Evolutionary conservation across 1,140 invertebrate species (phyloP), one percentile per base, ranked within the genome.

Genomic region (Cherax destructor): DNA sequence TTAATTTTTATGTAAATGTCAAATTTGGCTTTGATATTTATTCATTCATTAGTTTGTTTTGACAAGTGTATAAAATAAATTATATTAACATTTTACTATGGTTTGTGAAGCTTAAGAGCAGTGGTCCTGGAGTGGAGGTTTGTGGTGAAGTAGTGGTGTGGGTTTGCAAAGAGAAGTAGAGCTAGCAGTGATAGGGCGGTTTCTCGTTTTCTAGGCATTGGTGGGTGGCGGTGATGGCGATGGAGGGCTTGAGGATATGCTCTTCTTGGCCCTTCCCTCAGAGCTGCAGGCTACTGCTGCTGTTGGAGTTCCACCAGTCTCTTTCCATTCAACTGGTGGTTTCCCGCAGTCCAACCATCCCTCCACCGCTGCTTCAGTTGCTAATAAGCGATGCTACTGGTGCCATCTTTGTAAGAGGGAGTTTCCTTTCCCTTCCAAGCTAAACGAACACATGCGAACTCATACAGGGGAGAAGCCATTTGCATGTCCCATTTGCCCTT

Each of bases 391-490:
- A 41, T 91, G 88, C 56, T 77, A 91, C 59, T 91, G 88, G 88
- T 91, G 88, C 56, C 88, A 91, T 50, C 83, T 91, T 59, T 91
- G 88, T 74, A 91, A 91, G 76, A 65, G 83, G 59, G 88, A 91
- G 74, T 91, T 91, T 80, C 88, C 88, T 4, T 91, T 91, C 76
- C 88, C 88, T 7, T 91, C 88, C 49, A 91, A 91, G 83, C 74
- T 91, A 74, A 91, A 83, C 41, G 88, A 91, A 81, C 88, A 91
- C 88, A 91, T 91, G 88, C 69, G 88, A 30, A 91, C 83, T 41
- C 88, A 91, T 74, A 91, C 88, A 4, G 88, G 88, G 50, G 88
- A 91, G 88, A 91, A 91, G 83, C 88, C 88, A n/a, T 91, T 91
- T 78, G 88, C 83, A 52, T 91, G 88, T 52, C 88, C 83, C 30